phyloP scores from a whole-genome alignment of 2,888 invertebrate genomes.

The Aphodius sticticus region DNA sequence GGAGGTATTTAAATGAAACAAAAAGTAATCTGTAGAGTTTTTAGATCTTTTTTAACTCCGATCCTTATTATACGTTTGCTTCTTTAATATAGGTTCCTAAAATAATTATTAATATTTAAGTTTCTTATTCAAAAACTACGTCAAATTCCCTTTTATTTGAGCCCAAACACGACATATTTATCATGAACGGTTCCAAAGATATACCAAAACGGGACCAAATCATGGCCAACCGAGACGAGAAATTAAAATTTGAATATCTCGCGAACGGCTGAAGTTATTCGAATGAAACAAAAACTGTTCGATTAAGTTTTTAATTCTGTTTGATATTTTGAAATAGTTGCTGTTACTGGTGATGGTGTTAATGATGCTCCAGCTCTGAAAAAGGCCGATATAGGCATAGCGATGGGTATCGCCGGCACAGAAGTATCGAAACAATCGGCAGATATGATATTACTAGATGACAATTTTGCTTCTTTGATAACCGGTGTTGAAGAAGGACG shows the following conservation, averaged over 20 bases:
- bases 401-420: constrained; percentile 81
- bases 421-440: constrained; percentile 88
- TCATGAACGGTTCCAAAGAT: neutral
- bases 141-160: neutral
- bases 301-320: neutral
- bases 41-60: neutral
- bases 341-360: constrained; percentile 89
- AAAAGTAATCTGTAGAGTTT: neutral
- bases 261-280: neutral
- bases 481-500: constrained; percentile 86
- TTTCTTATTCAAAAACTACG: neutral
- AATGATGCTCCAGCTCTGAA: constrained; percentile 88
- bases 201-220: neutral
- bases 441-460: constrained; percentile 88
- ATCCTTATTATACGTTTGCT: too few relatives aligned
- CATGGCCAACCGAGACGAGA: neutral
- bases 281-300: neutral
- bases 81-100: too few relatives aligned
- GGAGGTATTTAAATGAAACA: neutral
- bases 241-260: neutral
- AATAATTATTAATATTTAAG: neutral
- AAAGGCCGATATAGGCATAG: constrained; percentile 82
- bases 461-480: constrained; percentile 89
- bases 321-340: constrained; percentile 64
- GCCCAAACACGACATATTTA: neutral